phyloP scores from a whole-genome alignment of 1,140 invertebrate species.

The Papilio helenus region DNA sequence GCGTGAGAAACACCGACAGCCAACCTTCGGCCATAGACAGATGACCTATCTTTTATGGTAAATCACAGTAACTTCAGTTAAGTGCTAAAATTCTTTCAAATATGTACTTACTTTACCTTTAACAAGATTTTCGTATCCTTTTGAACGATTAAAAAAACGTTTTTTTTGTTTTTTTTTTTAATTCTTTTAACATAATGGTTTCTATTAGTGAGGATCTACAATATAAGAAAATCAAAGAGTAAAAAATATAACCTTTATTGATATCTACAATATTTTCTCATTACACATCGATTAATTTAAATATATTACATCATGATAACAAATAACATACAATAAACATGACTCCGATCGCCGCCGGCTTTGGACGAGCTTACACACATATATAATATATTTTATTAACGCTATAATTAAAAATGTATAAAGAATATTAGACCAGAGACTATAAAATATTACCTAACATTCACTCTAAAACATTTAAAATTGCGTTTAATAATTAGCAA shows the following conservation, averaged over 20 bases:
- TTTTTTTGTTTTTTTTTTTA: too few relatives aligned
- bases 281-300: constrained; percentile 69
- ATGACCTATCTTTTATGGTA: constrained; percentile 47
- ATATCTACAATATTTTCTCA: constrained; percentile 75
- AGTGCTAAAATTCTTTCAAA: not conserved
- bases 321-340: constrained; percentile 68
- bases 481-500: too few relatives aligned
- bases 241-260: constrained; percentile 71
- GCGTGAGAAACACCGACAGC: constrained; percentile 55
- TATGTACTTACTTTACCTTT: too few relatives aligned
- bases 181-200: too few relatives aligned
- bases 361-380: constrained; percentile 59
- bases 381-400: constrained; percentile 39
- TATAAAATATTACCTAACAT: not conserved
- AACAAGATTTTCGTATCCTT: too few relatives aligned
- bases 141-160: too few relatives aligned
- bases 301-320: constrained; percentile 75
- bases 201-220: too few relatives aligned
- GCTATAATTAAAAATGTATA: not conserved
- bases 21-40: constrained; percentile 56
- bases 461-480: not conserved
- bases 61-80: not conserved
- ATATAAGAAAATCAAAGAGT: not conserved
- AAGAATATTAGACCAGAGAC: constrained; percentile 28
- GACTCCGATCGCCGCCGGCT: constrained; percentile 72